A percentile compares a stretch with the other conserved stretches of the same genome.
Conservation (phyloP, 2,888 invertebrate genomes). For the Pherbina coryleti region DNA sequence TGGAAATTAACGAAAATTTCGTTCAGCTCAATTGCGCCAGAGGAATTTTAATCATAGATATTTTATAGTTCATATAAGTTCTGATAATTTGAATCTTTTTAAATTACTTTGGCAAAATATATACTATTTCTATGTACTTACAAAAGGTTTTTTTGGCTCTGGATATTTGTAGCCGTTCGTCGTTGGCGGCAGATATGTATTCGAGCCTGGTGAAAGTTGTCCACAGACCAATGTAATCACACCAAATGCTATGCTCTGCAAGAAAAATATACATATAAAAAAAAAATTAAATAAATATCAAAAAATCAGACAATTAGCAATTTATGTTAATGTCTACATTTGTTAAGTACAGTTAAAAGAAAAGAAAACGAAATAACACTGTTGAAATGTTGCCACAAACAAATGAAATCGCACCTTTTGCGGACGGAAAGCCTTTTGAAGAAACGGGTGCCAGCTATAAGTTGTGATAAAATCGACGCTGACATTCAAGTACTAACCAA, state of each 20-base stretch:
- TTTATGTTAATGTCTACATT: background rate
- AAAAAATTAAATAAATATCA: constrained; percentile 30
- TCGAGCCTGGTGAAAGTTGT: constrained; percentile 74
- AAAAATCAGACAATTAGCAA: constrained; percentile 30
- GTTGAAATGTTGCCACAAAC: constrained; percentile 5
- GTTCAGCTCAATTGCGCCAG: too few relatives aligned
- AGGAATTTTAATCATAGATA: too few relatives aligned
- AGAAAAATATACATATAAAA: constrained; percentile 43
- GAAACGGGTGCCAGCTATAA: background rate
- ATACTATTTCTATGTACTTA: constrained; percentile 52
- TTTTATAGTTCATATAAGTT: too few relatives aligned
- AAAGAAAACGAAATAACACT: constrained; percentile 26
- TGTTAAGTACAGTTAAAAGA: background rate
- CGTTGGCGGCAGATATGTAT: constrained; percentile 80
- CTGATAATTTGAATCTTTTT: too few relatives aligned
- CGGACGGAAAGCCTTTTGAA: background rate
- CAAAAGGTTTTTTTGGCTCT: constrained; percentile 72
- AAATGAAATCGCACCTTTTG: constrained; percentile 15
- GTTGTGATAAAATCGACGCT: constrained; percentile 1
- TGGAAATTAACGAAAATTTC: too few relatives aligned
- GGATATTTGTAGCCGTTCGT: constrained; percentile 82
- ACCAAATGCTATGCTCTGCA: constrained; percentile 65
- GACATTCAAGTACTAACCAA: constrained; percentile 11
- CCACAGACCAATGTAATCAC: constrained; percentile 62
- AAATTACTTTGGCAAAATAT: too few relatives aligned